phyloP scores from a whole-genome alignment of 2,888 invertebrate genomes.

The Teleogryllus oceanicus region DNA sequence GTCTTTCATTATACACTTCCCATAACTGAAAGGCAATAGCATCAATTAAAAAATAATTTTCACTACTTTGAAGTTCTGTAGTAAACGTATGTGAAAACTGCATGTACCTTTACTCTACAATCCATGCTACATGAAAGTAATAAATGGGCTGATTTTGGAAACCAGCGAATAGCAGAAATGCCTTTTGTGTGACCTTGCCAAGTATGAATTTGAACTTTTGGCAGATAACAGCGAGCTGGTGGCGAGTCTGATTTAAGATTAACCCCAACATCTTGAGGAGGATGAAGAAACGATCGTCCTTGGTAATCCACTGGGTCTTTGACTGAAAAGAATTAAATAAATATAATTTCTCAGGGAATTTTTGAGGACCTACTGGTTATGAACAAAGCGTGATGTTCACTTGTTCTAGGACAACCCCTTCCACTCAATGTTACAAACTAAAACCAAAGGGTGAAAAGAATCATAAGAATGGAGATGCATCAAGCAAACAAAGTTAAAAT shows the following conservation, averaged over 20 bases:
- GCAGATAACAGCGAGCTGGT: constrained; percentile 93
- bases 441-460: too few relatives aligned
- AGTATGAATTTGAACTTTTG: constrained; percentile 91
- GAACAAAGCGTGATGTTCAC: too few relatives aligned
- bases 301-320: constrained; percentile 94
- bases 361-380: too few relatives aligned
- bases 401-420: too few relatives aligned
- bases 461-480: too few relatives aligned
- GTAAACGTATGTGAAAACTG: neutral
- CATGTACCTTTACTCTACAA: constrained; percentile 78
- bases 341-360: neutral
- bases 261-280: constrained; percentile 89
- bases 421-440: too few relatives aligned
- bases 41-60: neutral
- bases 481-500: too few relatives aligned
- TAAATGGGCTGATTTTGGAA: constrained; percentile 90
- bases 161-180: constrained; percentile 90
- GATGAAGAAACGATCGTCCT: constrained; percentile 89
- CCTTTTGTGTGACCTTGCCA: constrained; percentile 98
- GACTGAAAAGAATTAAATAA: constrained; percentile 56
- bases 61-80: neutral
- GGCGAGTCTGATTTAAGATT: constrained; percentile 81
- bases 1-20: constrained; percentile 95
- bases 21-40: constrained; percentile 57
- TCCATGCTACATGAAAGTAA: constrained; percentile 96